These are phyloP conservation scores for Nymphalis polychloros DNA, from an alignment of 2,888 invertebrate species.

Conservation along the genomic window DNA sequence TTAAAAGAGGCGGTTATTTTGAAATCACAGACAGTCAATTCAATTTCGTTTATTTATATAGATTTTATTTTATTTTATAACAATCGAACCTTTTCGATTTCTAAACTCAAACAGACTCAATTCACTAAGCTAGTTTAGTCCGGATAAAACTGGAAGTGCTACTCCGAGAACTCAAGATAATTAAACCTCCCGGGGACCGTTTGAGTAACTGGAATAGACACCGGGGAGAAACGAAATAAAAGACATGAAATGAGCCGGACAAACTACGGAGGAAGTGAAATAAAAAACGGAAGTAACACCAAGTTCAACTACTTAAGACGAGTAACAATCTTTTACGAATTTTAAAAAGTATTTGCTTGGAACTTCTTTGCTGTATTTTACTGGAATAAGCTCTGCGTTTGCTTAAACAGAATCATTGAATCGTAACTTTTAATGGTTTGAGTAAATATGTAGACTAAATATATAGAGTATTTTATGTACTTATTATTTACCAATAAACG, in stretches of 20 bases:
- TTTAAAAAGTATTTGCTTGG: not conserved
- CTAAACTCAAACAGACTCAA: not conserved
- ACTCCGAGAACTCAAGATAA: conserved; percentile 5
- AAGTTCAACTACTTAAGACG: not conserved
- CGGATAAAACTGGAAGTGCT: conserved; percentile 8
- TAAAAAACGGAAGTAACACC: conserved; percentile 5
- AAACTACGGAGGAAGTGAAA: conserved; percentile 5
- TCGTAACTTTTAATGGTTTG: no score
- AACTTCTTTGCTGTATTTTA: not conserved
- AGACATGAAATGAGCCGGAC: conserved; percentile 8
- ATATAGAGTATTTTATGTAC: no score
- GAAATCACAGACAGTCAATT: no score
- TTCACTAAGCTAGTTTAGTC: conserved; percentile 4
- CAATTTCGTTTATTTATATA: no score
- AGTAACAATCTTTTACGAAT: conserved; percentile 1
- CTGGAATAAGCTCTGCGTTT: not conserved
- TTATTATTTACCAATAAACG: no score
- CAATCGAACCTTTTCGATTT: no score
- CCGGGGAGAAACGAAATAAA: conserved; percentile 8
- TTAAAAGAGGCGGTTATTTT: no score
- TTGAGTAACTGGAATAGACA: conserved; percentile 10
- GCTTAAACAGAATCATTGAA: no score
- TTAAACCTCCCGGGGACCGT: conserved; percentile 5
- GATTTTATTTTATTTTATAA: no score
- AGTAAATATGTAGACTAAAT: no score